Conservation (phyloP, 53 echinoderm and acorn worm species). For the Astropecten irregularis region DNA sequence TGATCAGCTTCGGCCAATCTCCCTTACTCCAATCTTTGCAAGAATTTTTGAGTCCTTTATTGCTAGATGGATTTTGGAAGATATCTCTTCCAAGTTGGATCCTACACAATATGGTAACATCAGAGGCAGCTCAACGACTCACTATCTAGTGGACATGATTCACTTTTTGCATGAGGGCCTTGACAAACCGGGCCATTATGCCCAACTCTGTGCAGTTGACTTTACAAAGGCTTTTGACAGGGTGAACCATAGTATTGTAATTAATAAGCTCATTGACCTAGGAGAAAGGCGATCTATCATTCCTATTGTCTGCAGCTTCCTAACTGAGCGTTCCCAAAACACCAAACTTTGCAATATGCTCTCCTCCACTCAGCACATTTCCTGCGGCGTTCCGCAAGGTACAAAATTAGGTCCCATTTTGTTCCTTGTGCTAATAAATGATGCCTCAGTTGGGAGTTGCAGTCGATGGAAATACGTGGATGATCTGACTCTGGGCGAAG, state of each 20-base stretch:
- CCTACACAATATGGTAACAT: slow-evolving; percentile 37
- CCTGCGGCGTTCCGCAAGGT: slow-evolving; percentile 12
- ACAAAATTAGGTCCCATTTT: slow-evolving; percentile 21
- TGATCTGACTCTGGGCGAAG: slow-evolving; percentile 7
- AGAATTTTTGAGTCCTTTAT: slow-evolving; percentile 29
- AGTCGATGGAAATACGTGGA: slow-evolving; percentile 6
- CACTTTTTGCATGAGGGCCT: slow-evolving; percentile 3
- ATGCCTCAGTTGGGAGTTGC: slow-evolving; percentile 13
- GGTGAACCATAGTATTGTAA: slow-evolving; percentile 1
- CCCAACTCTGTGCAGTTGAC: not conserved
- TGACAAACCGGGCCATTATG: not conserved
- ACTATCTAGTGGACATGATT: slow-evolving; percentile 40
- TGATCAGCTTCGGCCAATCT: slow-evolving; percentile 10
- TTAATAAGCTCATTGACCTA: not conserved
- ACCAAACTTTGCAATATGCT: not conserved
- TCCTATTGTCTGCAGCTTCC: not conserved
- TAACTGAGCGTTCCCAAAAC: not conserved
- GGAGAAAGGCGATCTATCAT: not conserved
- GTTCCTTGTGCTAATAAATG: slow-evolving; percentile 12
- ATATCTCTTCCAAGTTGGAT: slow-evolving; percentile 31
- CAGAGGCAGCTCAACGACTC: slow-evolving; percentile 23
- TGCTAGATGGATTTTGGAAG: slow-evolving; percentile 14
- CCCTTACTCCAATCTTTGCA: slow-evolving; percentile 2
- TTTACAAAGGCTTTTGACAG: slow-evolving; percentile 12
- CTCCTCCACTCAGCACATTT: not conserved